These are phyloP conservation scores for Heteronetta atricapilla DNA, from an alignment of 2,113 vertebrate species.

Conservation along the genomic window DNA sequence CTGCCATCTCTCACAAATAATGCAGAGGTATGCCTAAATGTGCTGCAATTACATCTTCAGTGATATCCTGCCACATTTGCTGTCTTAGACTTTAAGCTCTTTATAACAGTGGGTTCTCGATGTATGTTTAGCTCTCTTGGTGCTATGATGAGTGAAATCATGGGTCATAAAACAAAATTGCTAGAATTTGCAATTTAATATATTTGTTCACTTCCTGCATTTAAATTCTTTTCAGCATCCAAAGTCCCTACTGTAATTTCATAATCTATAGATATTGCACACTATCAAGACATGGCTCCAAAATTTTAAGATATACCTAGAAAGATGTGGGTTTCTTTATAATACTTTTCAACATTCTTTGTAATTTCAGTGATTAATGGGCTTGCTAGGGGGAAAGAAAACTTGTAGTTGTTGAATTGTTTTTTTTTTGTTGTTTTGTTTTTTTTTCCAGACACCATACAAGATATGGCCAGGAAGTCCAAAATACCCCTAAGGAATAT, in stretches of 20 bases:
- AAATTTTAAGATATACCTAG: neutral
- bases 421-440: neutral
- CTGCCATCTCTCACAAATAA: neutral
- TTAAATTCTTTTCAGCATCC: neutral
- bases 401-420: too few species aligned
- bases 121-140: neutral
- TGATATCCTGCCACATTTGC: neutral
- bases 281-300: neutral
- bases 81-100: neutral
- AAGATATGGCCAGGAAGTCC: neutral
- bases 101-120: neutral
- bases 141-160: neutral
- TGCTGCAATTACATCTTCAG: neutral
- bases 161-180: neutral
- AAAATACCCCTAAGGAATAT: neutral
- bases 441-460: rapidly evolving
- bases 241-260: neutral
- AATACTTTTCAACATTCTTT: neutral
- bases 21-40: neutral
- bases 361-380: neutral
- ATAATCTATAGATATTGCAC: neutral
- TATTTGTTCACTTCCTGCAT: neutral
- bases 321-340: neutral
- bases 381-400: neutral
- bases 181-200: neutral